Evolutionary conservation across 2,888 invertebrate genomes (phyloP), one percentile per base, ranked within the genome.

Genomic region (Holacanthella duospinosa): DNA sequence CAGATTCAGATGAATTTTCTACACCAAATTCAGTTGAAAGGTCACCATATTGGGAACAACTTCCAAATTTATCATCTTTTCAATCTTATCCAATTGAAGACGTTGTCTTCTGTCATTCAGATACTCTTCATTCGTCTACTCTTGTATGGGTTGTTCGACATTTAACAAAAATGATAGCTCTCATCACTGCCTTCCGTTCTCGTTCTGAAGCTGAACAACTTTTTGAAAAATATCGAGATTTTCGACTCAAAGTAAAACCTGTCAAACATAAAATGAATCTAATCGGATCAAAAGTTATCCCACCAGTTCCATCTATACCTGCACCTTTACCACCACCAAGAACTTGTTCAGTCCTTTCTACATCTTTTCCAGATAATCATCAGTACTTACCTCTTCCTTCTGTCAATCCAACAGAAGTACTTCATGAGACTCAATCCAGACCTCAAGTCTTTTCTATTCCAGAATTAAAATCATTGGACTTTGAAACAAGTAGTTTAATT

Each of bases 61-160:
- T 73, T 54, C 69, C 72, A 26, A 71, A 73, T 57, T 58, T 69
- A 16, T 68, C 69, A 19, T 71, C 69, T 28, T 71, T 70, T 58
- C 71, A 73, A 63, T 71, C 70, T n/a, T 73, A 73, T 55, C 69
- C 69, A n/a, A 69, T 73, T 57, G 72, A 73, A 56, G 71, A 73
- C 55, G 71, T 73, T 24, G 70, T 73, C 26, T 73, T 73, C 44
- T 73, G 72, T 55, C 72, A 73, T 61, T 70, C 69, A 60, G 72
- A 73, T 65, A 60, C 67, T 55, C 65, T 66, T 44, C 71, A 73
- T 29, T 68, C 72, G 2, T 68, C 70, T 53, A 70, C 71, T 1
- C 64, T 73, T 9, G 72, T 73, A 25, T 73, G 72, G 72, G 72
- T 73, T 4, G 71, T 71, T 43, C 62, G 72, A 3, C 71, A 73